phyloP scores from a whole-genome alignment of 2,113 vertebrate genomes.

The Boleophthalmus pectinirostris region DNA sequence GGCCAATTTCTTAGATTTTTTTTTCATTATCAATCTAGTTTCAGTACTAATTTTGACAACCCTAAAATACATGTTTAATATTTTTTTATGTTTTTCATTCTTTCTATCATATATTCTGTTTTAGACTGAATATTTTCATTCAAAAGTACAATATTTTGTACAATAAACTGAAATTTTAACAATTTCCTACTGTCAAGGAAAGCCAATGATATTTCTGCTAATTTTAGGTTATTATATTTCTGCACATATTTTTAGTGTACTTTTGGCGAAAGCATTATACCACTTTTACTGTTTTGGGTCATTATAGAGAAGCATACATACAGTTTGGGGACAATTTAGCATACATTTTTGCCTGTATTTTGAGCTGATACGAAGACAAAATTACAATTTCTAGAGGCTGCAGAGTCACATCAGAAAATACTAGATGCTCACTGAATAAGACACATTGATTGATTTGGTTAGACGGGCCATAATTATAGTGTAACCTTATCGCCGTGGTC shows the following conservation, averaged over 20 bases:
- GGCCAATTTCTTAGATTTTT: no score
- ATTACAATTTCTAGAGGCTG: background rate
- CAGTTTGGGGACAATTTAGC: background rate
- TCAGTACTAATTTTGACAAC: no score
- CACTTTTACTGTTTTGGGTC: background rate
- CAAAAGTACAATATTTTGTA: no score
- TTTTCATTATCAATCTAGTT: background rate
- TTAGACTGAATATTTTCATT: no score
- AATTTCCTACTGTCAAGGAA: no score
- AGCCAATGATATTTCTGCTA: no score
- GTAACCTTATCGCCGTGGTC: slow-evolving; percentile 20
- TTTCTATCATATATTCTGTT: no score
- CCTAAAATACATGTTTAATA: no score
- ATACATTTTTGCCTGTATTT: background rate
- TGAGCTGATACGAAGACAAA: background rate
- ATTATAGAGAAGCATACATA: background rate
- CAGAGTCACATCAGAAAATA: background rate
- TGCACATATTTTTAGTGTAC: background rate
- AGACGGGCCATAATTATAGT: background rate
- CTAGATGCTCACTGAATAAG: background rate
- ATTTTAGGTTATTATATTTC: no score
- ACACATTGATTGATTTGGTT: background rate
- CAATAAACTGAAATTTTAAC: no score
- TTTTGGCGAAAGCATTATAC: background rate
- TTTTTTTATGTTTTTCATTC: no score